Evolutionary conservation across 1,140 invertebrate species (phyloP), one percentile per base, ranked within the genome.

Genomic region (Atta cephalotes): DNA sequence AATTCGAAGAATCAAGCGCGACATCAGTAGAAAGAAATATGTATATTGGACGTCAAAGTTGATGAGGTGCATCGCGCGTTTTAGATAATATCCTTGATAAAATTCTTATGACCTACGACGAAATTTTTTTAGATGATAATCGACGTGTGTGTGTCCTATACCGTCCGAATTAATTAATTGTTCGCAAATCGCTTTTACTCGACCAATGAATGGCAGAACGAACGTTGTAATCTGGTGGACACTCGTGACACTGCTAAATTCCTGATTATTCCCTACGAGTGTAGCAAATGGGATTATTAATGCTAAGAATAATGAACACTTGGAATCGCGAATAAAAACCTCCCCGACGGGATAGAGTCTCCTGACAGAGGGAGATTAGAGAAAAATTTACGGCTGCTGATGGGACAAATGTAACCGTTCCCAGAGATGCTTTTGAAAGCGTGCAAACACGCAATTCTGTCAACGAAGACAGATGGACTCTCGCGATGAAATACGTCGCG

Each of bases 281-380:
- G 39, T 82, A 84, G 80, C 56, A 84, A 84, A 84, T n/a, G n/a
- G 68, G 39, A 74, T 84, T 51, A 62, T 76, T 76, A 74, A 74
- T 25, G 21, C 25, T 82, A 84, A 49, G 70, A 76, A 63, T 84
- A 84, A 87, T 84, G 80, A 84, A 87, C 81, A 85, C 82, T 85
- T 79, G 53, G 21, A 85, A 70, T 28, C 51, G 87, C 56, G 72
- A 68, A 85, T 76, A 16, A 16, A 63, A 84, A 62, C 9, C 25
- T 76, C 16, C 16, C 16, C 56, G 39, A 63, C 39, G 39, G 39
- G n/a, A 84, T 21, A 62, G 25, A 60, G 25, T 28, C 53, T 60
- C 35, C 18, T 10, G 35, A 39, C 12, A 9, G 31, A 80, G 76
- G 62, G 45, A 81, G 49, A 56, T n/a, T 21, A 81, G 49, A 70